Evolutionary conservation across 1,140 invertebrate genomes (phyloP), one percentile per base, ranked within the genome.

Genomic region (Megalopta genalis): DNA sequence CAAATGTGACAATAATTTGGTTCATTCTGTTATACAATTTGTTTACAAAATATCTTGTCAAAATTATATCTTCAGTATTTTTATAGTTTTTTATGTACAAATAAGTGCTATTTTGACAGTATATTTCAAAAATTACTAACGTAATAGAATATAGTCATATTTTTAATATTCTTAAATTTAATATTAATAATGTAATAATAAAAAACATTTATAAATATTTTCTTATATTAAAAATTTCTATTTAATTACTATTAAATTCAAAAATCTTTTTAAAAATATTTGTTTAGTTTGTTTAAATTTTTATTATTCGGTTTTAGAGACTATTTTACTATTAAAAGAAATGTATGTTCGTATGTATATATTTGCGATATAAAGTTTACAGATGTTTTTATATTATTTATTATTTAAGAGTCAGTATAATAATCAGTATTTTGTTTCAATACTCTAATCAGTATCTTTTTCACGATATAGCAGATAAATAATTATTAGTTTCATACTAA

Each of bases 11-110:
- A 8, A n/a, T 49, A 0, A 9, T 70, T 21, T 4, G 21, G 49
- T 77, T 70, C 68, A 46, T 37, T 52, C 23, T 14, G n/a, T 39
- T 54, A n/a, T 3, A 49, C 3, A 77, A 70, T 77, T 77, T 65
- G 49, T 70, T 18, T 49, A 16, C 49, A 21, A 16, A 52, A 57
- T 77, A 54, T 69, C 18, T 60, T 14, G 16, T 63, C 8, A 54
- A 27, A 32, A 64, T 32, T 57, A 49, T 49, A 21, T 49, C 25
- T 71, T 6, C 8, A 23, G 16, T 54, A 57, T 23, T 27, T 0
- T 27, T 72, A 54, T 12, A 42, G 0, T 32, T 0, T 25, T 39
- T 70, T 78, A 8, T 23, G 32, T 32, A 25, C n/a, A 37, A 65
- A 52, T 54, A 54, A 21, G 0, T 21, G 52, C 7, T 12, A 0